These are phyloP conservation scores for Caloenas nicobarica DNA, from an alignment of 2,113 vertebrate genomes.

Conservation along the genomic window DNA sequence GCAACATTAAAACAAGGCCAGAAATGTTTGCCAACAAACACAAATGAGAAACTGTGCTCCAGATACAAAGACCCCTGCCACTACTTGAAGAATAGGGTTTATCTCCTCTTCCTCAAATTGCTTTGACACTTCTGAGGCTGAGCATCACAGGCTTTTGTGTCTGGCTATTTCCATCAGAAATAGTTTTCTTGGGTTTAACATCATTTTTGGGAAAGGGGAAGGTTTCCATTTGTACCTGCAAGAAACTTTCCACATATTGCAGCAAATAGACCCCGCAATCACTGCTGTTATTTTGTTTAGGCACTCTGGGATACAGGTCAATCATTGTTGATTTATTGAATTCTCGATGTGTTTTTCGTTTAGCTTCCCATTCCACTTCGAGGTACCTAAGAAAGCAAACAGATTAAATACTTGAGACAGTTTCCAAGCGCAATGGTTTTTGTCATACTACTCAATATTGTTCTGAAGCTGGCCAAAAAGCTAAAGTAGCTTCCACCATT, in stretches of 20 bases:
- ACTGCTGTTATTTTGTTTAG: slow-evolving; percentile 95
- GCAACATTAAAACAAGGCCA: not conserved
- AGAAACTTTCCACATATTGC: slow-evolving; percentile 95
- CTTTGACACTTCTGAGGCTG: not conserved
- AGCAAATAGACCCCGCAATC: slow-evolving; percentile 95
- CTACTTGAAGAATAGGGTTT: not conserved
- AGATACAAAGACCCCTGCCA: not conserved
- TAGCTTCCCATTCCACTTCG: slow-evolving; percentile 91
- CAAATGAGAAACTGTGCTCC: not conserved
- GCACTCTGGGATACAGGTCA: slow-evolving; percentile 87
- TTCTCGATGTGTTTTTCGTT: slow-evolving; percentile 79
- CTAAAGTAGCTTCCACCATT: not conserved
- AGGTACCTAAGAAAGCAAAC: slow-evolving; percentile 82
- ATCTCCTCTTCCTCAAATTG: not conserved
- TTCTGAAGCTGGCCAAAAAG: not conserved
- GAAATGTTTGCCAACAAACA: not conserved
- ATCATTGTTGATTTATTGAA: slow-evolving; percentile 86
- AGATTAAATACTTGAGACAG: not conserved
- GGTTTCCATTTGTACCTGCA: slow-evolving; percentile 80
- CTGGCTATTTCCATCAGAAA: not conserved
- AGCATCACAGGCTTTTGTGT: not conserved
- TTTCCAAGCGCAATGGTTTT: not conserved
- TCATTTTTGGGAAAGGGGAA: not conserved
- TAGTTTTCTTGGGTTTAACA: not conserved
- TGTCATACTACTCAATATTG: not conserved